Evolutionary conservation across 2,888 invertebrate species (phyloP).

Genomic region (Acronicta psi): DNA sequence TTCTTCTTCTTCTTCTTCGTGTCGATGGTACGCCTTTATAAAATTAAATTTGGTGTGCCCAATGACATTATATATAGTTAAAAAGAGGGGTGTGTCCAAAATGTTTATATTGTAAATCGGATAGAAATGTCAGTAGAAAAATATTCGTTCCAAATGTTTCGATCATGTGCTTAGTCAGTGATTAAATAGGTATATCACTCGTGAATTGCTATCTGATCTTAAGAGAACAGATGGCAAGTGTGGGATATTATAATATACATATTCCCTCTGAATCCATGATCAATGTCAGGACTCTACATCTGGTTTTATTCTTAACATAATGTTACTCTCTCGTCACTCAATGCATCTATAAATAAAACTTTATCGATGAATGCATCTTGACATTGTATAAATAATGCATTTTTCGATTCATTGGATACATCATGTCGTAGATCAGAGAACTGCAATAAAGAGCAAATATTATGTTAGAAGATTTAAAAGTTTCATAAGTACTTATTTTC

Average conservation of each 20-base stretch:
- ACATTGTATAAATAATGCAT: slow-evolving; percentile 18
- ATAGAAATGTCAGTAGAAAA: too few species aligned
- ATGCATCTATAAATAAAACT: slow-evolving; percentile 21
- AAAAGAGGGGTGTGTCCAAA: too few species aligned
- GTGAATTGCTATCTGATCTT: not conserved
- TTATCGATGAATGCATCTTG: slow-evolving; percentile 10
- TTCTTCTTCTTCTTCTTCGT: too few species aligned
- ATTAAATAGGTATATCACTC: not conserved
- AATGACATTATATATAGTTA: too few species aligned
- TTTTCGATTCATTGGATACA: slow-evolving; percentile 18
- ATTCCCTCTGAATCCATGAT: not conserved
- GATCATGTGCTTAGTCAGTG: too few species aligned
- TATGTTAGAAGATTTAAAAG: not conserved
- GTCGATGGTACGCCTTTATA: too few species aligned
- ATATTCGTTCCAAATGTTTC: too few species aligned
- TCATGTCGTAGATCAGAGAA: slow-evolving; percentile 3
- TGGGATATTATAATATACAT: too few species aligned
- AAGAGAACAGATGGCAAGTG: too few species aligned
- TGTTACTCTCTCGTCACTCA: slow-evolving; percentile 8
- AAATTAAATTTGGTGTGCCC: too few species aligned
- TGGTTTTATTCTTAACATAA: slow-evolving; percentile 5
- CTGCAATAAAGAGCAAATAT: slow-evolving; percentile 8
- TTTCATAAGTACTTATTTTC: slow-evolving; percentile 8
- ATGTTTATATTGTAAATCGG: too few species aligned
- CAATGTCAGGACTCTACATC: not conserved